These are phyloP conservation scores for Gymnopithys bicolor DNA, from an alignment of 2,797 vertebrate genomes.

Conservation along the genomic window DNA sequence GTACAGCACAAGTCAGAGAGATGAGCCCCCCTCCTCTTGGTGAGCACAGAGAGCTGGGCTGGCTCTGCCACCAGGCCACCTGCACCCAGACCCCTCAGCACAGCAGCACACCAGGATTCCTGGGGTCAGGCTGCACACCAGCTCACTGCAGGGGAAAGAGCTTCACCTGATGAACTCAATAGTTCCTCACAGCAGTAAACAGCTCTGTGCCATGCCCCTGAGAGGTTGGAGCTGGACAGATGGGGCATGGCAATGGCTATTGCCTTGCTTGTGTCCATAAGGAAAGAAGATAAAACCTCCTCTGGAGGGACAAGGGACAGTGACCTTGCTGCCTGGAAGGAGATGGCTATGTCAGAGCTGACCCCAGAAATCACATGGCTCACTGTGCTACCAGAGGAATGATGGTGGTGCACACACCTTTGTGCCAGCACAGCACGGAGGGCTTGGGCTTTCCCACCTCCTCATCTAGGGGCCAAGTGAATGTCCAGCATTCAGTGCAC, in stretches of 20 bases:
- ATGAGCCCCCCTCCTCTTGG: accelerated
- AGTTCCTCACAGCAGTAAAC: not conserved
- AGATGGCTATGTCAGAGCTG: not conserved
- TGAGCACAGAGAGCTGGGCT: not conserved
- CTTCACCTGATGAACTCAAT: not conserved
- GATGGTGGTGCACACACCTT: not conserved
- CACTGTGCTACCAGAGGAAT: not conserved
- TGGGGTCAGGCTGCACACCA: accelerated
- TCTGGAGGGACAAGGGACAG: not conserved
- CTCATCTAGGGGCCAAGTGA: not conserved
- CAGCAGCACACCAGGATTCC: not conserved
- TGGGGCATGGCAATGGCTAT: accelerated
- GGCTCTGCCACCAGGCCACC: not conserved
- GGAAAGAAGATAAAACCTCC: not conserved
- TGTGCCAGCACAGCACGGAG: accelerated
- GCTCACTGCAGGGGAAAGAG: accelerated
- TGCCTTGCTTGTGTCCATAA: not conserved
- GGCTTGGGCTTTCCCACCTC: not conserved
- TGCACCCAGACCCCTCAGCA: not conserved
- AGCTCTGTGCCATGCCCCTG: not conserved
- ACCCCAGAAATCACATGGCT: not conserved
- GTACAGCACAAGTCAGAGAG: not conserved
- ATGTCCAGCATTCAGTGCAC: not conserved
- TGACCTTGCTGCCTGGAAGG: not conserved
- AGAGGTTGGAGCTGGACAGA: not conserved